phyloP scores from a whole-genome alignment of 2,113 vertebrate genomes.

The Sialia sialis region DNA sequence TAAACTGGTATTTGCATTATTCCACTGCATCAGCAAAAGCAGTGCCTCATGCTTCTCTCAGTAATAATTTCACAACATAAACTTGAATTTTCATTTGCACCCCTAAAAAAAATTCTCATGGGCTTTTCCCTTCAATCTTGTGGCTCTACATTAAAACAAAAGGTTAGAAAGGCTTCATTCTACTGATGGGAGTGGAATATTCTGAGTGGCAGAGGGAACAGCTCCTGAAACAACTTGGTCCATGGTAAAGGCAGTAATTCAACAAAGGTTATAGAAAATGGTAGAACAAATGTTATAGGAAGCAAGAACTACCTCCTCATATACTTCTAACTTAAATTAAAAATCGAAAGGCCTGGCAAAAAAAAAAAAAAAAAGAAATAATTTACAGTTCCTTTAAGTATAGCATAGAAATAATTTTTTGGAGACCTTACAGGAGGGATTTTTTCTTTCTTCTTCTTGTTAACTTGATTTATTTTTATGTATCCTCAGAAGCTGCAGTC shows the following conservation, averaged over 20 bases:
- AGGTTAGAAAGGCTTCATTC: not conserved
- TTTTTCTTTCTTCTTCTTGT: not conserved
- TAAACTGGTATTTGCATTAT: not conserved
- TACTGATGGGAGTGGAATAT: not conserved
- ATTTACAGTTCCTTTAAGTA: not conserved
- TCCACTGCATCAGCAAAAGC: not conserved
- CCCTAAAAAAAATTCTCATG: not conserved
- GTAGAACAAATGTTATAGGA: not conserved
- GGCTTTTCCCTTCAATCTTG: not conserved
- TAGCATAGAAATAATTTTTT: not conserved
- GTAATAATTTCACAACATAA: not conserved
- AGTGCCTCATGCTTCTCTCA: not conserved
- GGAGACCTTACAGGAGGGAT: not conserved
- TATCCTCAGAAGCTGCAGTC: not conserved
- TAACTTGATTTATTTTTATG: constrained; percentile 7
- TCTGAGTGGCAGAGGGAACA: not conserved
- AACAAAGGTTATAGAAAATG: not conserved
- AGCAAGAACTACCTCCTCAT: not conserved
- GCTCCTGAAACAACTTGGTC: not conserved
- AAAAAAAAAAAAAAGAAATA: not conserved
- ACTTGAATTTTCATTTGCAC: not conserved
- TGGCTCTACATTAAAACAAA: not conserved
- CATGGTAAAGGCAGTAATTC: not conserved
- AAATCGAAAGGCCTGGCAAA: not conserved
- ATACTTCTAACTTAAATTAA: not conserved